A percentile compares a stretch with the other conserved stretches of the same genome.
Conservation (phyloP, 2,888 invertebrate genomes). For the Electrophaes corylata region DNA sequence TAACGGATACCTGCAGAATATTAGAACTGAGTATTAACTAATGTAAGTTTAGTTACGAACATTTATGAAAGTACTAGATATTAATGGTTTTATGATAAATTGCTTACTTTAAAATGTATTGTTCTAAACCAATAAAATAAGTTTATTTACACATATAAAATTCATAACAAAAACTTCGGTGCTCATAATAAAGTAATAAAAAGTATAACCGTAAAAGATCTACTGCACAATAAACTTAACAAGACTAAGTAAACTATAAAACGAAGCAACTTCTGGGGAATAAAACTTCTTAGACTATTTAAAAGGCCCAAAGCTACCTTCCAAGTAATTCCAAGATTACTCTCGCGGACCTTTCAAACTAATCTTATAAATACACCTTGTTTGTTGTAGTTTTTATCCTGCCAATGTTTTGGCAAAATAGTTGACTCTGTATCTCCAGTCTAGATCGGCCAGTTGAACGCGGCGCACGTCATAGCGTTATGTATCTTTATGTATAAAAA, state of each 20-base stretch:
- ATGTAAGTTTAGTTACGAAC: no score
- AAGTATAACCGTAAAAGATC: neutral
- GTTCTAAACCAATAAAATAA: neutral
- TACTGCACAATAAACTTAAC: neutral
- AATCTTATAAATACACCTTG: constrained; percentile 59
- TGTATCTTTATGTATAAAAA: constrained; percentile 42
- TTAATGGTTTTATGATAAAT: neutral
- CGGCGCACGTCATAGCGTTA: constrained; percentile 62
- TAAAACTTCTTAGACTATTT: constrained; percentile 27
- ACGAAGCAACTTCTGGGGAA: constrained; percentile 13
- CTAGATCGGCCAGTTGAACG: constrained; percentile 66
- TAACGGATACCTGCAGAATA: no score
- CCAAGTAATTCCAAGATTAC: no score
- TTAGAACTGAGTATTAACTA: no score
- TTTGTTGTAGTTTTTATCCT: constrained; percentile 64
- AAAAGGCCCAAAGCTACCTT: no score
- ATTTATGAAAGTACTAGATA: neutral
- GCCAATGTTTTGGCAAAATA: constrained; percentile 56
- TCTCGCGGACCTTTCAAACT: constrained; percentile 41
- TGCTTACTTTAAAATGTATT: neutral
- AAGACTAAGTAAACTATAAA: constrained; percentile 12
- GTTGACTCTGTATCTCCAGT: constrained; percentile 65
- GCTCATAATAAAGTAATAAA: neutral
- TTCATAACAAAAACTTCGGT: neutral
- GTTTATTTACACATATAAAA: neutral